A percentile compares a stretch with the other conserved stretches of the same genome.
These are phyloP conservation scores for Scartelaos histophorus DNA, from an alignment of 2,113 vertebrate species.

Conservation along the genomic window DNA sequence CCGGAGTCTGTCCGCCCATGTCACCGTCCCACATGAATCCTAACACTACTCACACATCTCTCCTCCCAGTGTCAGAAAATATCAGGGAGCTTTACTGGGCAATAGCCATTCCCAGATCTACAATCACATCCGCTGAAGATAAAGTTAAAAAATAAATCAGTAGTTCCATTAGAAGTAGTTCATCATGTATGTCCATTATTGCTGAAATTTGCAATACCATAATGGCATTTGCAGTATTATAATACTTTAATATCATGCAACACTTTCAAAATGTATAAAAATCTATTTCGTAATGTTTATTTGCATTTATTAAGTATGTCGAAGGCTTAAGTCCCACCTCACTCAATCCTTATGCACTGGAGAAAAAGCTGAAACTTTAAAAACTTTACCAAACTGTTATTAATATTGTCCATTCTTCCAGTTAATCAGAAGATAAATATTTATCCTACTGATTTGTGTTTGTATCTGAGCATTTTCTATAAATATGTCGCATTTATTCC, in stretches of 20 bases:
- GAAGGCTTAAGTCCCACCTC: constrained; percentile 38
- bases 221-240: not conserved
- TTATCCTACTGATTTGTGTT: not conserved
- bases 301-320: constrained; percentile 9
- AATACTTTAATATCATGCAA: not conserved
- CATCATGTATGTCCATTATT: not conserved
- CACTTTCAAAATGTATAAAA: not conserved
- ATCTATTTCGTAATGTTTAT: not conserved
- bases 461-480: constrained; percentile 1
- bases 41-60: constrained; percentile 3
- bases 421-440: not conserved
- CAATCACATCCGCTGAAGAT: constrained; percentile 7
- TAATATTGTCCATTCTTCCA: not conserved
- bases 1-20: constrained; percentile 14
- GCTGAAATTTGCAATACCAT: too few relatives aligned
- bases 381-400: constrained; percentile 22
- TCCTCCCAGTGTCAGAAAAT: constrained; percentile 7
- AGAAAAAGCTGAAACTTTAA: too few relatives aligned
- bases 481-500: not conserved
- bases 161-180: not conserved
- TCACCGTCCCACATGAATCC: constrained; percentile 18
- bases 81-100: constrained; percentile 19
- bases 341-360: not conserved
- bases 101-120: constrained; percentile 2
- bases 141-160: not conserved